phyloP scores from a whole-genome alignment of 2,888 invertebrate genomes.

The Drosophila phalerata region DNA sequence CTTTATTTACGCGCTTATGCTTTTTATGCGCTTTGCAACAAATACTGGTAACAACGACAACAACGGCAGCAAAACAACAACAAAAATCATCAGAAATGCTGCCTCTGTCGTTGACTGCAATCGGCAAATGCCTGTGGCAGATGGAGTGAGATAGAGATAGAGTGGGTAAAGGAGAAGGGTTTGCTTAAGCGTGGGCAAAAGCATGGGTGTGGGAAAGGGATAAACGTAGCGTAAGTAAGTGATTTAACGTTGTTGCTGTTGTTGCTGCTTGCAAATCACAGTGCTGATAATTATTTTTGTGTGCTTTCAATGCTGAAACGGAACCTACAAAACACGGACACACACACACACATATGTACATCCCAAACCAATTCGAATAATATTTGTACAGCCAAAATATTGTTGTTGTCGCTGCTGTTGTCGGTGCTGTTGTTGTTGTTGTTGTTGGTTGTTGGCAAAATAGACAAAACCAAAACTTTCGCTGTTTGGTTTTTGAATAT shows the following conservation, averaged over 20 bases:
- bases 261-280: slow-evolving; percentile 46
- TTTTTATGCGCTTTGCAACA: slow-evolving; percentile 80
- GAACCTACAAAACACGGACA: slow-evolving; percentile 12
- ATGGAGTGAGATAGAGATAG: neutral
- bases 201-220: neutral
- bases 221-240: slow-evolving; percentile 71
- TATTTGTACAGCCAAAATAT: slow-evolving; percentile 53
- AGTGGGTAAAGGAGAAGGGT: neutral
- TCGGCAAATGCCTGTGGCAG: slow-evolving; percentile 53
- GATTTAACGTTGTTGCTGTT: slow-evolving; percentile 58
- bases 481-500: slow-evolving; percentile 56
- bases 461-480: slow-evolving; percentile 49
- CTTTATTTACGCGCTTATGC: slow-evolving; percentile 81
- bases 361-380: slow-evolving; percentile 33
- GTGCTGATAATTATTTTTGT: slow-evolving; percentile 65
- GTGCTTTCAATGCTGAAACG: slow-evolving; percentile 44
- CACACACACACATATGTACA: neutral
- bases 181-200: neutral
- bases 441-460: slow-evolving; percentile 35
- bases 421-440: slow-evolving; percentile 9
- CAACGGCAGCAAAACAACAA: slow-evolving; percentile 30
- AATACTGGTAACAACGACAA: slow-evolving; percentile 41
- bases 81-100: slow-evolving; percentile 49
- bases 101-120: slow-evolving; percentile 54
- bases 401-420: slow-evolving; percentile 17